Conservation (phyloP, 1,140 invertebrate species). For the Drosophila watanabei region DNA sequence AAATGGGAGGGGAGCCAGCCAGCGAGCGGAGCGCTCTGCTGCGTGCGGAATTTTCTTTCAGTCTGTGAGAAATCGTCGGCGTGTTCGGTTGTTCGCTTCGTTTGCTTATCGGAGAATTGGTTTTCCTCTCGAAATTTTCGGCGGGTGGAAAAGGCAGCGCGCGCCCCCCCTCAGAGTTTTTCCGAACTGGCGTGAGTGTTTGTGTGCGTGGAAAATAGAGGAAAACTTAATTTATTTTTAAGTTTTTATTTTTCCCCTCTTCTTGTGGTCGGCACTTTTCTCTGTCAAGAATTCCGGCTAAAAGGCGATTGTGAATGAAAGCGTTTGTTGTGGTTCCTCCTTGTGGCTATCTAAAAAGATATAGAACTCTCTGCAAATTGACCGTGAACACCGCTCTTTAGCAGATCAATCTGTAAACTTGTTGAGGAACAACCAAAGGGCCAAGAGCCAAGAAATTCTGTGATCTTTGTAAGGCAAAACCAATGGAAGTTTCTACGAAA, state of each 20-base stretch:
- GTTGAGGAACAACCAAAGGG: not conserved
- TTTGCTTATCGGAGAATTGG: conserved; percentile 60
- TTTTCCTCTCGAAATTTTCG: conserved; percentile 26
- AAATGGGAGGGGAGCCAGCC: conserved; percentile 7
- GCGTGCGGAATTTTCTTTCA: conserved; percentile 82
- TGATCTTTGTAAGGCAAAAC: not conserved
- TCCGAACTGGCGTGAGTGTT: conserved; percentile 20
- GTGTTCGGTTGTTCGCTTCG: conserved; percentile 59
- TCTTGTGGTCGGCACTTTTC: conserved; percentile 62
- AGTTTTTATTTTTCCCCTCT: conserved; percentile 58
- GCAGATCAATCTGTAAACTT: conserved; percentile 34
- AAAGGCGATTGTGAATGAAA: conserved; percentile 65
- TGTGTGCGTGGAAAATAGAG: conserved; percentile 58
- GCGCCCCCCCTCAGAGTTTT: conserved; percentile 65
- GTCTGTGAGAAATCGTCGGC: conserved; percentile 81
- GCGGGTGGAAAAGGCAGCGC: conserved; percentile 68
- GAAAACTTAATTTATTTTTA: conserved; percentile 80
- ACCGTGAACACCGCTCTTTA: conserved; percentile 62
- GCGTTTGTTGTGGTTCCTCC: conserved; percentile 62
- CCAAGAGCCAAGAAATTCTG: conserved; percentile 5
- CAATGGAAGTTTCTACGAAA: conserved; percentile 1
- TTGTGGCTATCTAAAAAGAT: conserved; percentile 37
- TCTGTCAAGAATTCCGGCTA: conserved; percentile 69
- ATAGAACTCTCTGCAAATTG: conserved; percentile 62
- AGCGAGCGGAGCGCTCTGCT: conserved; percentile 62